phyloP scores from a whole-genome alignment of 2,113 vertebrate species.

The Poeciliopsis prolifica region DNA sequence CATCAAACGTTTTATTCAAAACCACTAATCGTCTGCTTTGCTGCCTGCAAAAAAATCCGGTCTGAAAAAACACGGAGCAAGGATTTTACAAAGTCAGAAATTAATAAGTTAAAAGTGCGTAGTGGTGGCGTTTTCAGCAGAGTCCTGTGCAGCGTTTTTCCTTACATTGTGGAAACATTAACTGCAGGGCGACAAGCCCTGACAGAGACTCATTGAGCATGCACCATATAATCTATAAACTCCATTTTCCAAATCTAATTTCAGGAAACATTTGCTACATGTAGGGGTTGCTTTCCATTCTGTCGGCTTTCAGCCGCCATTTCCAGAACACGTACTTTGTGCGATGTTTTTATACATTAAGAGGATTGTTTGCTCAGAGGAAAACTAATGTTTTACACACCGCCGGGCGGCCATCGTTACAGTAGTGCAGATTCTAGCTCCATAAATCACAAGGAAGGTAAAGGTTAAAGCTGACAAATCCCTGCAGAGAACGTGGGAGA shows the following conservation, averaged over 20 bases:
- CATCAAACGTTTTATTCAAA: background rate
- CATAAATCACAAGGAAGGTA: conserved; percentile 48
- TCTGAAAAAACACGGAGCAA: background rate
- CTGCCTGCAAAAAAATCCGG: background rate
- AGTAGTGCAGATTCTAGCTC: conserved; percentile 12
- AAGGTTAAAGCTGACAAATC: conserved; percentile 43
- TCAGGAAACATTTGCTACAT: conserved; percentile 17
- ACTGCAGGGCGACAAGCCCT: conserved; percentile 21
- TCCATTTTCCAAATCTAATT: conserved; percentile 20
- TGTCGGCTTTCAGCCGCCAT: conserved; percentile 5
- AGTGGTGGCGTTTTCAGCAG: background rate
- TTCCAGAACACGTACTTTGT: conserved; percentile 12
- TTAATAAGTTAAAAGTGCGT: background rate
- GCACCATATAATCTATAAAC: conserved; percentile 45
- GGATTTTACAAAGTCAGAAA: too few relatives aligned
- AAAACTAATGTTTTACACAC: conserved; percentile 22
- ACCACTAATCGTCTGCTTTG: background rate
- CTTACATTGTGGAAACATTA: conserved; percentile 1
- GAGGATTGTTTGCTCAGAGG: conserved; percentile 14
- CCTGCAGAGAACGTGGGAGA: background rate
- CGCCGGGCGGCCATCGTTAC: conserved; percentile 28
- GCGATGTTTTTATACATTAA: conserved; percentile 44
- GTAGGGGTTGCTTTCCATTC: conserved; percentile 18
- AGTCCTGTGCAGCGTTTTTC: background rate
- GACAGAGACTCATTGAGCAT: conserved; percentile 53